These are phyloP conservation scores for Amphiura filiformis DNA, from an alignment of 35 echinoderm and acorn worm genomes.

Conservation along the genomic window DNA sequence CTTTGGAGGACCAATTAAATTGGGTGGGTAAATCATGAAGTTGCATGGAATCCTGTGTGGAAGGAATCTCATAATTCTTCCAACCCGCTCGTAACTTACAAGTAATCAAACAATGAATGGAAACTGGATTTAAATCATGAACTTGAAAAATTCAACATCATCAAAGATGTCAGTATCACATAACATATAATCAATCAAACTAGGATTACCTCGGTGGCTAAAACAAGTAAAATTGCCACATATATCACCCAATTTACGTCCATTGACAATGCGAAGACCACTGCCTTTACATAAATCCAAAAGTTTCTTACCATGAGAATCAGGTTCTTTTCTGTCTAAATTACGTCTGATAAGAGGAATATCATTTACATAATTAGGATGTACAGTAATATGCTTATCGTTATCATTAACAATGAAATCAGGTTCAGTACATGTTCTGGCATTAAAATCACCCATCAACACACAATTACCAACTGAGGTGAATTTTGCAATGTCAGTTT, in stretches of 20 bases:
- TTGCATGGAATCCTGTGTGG: too few species aligned
- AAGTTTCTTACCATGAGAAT: conserved; percentile 7
- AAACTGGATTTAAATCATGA: neutral
- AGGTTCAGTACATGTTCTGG: neutral
- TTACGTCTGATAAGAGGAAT: too few species aligned
- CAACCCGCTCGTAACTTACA: neutral
- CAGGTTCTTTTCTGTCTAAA: neutral
- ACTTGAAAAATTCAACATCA: neutral
- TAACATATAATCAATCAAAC: conserved; percentile 1
- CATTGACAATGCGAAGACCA: neutral
- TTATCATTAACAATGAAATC: neutral
- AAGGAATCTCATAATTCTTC: too few species aligned
- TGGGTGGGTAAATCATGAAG: too few species aligned
- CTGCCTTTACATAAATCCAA: neutral
- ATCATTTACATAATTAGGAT: too few species aligned
- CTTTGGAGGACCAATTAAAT: too few species aligned
- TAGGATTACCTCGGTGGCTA: neutral
- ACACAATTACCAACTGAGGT: neutral
- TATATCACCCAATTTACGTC: conserved; percentile 3
- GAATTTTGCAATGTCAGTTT: neutral
- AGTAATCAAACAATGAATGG: neutral
- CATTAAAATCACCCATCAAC: conserved; percentile 7
- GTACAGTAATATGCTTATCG: too few species aligned
- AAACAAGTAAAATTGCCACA: neutral
- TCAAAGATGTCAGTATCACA: neutral